These are phyloP conservation scores for Drosophila kurseongensis DNA, from an alignment of 1,140 invertebrate genomes.

Conservation along the genomic window DNA sequence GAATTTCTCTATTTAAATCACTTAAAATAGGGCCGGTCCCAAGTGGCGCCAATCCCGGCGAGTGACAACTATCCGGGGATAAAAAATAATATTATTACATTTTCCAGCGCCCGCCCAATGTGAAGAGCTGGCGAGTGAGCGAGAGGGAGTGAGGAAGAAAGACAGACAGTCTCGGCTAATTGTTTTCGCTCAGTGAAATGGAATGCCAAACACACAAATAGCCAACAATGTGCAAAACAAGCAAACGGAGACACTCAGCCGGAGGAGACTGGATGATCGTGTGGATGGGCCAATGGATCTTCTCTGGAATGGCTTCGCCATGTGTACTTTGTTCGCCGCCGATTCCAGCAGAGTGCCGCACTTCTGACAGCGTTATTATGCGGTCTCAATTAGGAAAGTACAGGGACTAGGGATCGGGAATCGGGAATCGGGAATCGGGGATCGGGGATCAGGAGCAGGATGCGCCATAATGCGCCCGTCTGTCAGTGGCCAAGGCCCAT, in stretches of 20 bases:
- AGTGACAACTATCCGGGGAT: slow-evolving; percentile 62
- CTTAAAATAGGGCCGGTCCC: not conserved
- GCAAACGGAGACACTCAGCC: slow-evolving; percentile 56
- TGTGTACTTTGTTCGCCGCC: slow-evolving; percentile 47
- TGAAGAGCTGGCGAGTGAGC: slow-evolving; percentile 11
- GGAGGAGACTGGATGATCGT: slow-evolving; percentile 18
- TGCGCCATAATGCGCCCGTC: slow-evolving; percentile 54
- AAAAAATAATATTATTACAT: slow-evolving; percentile 58
- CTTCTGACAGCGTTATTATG: slow-evolving; percentile 71
- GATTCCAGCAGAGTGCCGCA: slow-evolving; percentile 17
- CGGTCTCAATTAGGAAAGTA: slow-evolving; percentile 63
- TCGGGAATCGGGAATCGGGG: not conserved
- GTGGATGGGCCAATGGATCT: slow-evolving; percentile 25
- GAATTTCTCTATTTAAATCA: slow-evolving; percentile 15
- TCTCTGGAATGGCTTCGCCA: slow-evolving; percentile 50
- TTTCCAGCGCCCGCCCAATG: slow-evolving; percentile 27
- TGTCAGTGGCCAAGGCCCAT: slow-evolving; percentile 62
- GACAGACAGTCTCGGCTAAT: slow-evolving; percentile 55
- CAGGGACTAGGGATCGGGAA: slow-evolving; percentile 7
- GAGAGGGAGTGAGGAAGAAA: slow-evolving; percentile 13
- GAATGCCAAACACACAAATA: slow-evolving; percentile 78
- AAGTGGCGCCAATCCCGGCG: slow-evolving; percentile 24
- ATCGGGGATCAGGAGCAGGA: slow-evolving; percentile 23
- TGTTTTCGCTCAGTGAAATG: slow-evolving; percentile 70
- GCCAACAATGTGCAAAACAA: slow-evolving; percentile 77